Evolutionary conservation across 2,113 vertebrate genomes (phyloP), one percentile per base, ranked within the genome.

Genomic region (Ovis canadensis): DNA sequence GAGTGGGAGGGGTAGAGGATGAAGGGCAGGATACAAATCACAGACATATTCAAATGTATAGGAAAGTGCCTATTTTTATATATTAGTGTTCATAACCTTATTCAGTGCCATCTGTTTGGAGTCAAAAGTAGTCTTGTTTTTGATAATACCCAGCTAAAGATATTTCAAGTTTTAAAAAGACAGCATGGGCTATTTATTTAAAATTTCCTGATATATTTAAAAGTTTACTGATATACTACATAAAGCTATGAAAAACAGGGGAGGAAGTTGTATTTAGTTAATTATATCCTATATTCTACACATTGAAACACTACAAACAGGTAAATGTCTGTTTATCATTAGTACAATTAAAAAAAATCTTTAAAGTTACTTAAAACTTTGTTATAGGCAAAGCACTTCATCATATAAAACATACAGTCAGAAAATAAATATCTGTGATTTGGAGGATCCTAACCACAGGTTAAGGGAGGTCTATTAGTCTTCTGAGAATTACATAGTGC

Each of bases 21-120:
- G 17, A 31, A 89, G 54, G 87, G 29, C 88, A 96, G 97, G 96
- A 91, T 88, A n/a, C 67, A 74, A 89, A n/a, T 95, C 92, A 92
- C n/a, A 97, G 13, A 91, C 50, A 14, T 96, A 96, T 92, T 77
- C 84, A 87, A 67, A 89, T 15, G 77, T 50, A 60, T 31, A 94
- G 52, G 43, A 60, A 96, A 94, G 92, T 33, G 40, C 25, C 52
- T 27, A 23, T 82, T 97, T 95, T 95, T 40, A 71, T 40, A n/a
- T 95, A 90, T 97, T 98, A 98, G 97, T 82, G 96, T 91, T 95
- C n/a, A 96, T 71, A 92, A 64, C 33, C 54, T 98, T 97, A 98
- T 96, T 96, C 94, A 97, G 67, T 95, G 94, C 94, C 91, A 98
- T 74, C 92, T 97, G 81, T 96, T 55, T 78, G 55, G 36, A 95